These are phyloP conservation scores for Cheiracanthium punctorium DNA, from an alignment of 2,888 invertebrate species.

Conservation along the genomic window DNA sequence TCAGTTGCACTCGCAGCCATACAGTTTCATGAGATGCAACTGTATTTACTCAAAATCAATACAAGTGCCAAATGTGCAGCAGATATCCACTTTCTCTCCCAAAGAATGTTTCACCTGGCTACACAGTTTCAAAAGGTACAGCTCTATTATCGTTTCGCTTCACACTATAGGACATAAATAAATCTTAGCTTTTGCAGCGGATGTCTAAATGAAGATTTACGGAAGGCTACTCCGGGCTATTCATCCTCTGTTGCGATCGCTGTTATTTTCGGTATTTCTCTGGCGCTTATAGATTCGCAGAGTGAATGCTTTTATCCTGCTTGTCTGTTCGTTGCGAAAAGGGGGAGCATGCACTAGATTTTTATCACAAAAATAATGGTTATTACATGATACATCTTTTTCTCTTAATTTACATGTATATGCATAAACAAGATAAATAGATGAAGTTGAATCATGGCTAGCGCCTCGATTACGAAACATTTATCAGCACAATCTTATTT, in stretches of 20 bases:
- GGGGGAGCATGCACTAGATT: no score
- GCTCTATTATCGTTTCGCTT: not conserved
- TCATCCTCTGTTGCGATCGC: slow-evolving; percentile 57
- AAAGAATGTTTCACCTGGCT: not conserved
- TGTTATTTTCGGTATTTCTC: slow-evolving; percentile 40
- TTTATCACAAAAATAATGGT: no score
- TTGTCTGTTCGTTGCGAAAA: no score
- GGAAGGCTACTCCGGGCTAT: slow-evolving; percentile 60
- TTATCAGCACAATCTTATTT: no score
- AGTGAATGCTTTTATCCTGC: not conserved
- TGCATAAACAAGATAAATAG: no score
- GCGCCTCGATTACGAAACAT: no score
- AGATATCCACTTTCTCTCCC: not conserved
- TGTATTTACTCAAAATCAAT: not conserved
- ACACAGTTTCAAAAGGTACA: not conserved
- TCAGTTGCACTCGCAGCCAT: no score
- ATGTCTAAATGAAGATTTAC: slow-evolving; percentile 64
- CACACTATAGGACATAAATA: slow-evolving; percentile 40
- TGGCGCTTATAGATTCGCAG: not conserved
- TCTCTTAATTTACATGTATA: no score
- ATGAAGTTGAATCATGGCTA: no score
- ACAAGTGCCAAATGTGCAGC: not conserved
- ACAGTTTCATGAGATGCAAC: no score
- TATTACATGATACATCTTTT: no score
- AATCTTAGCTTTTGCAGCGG: slow-evolving; percentile 62